Evolutionary conservation across 2,113 vertebrate species (phyloP), one percentile per base, ranked within the genome.

Genomic region (Dryoscopus gambensis): DNA sequence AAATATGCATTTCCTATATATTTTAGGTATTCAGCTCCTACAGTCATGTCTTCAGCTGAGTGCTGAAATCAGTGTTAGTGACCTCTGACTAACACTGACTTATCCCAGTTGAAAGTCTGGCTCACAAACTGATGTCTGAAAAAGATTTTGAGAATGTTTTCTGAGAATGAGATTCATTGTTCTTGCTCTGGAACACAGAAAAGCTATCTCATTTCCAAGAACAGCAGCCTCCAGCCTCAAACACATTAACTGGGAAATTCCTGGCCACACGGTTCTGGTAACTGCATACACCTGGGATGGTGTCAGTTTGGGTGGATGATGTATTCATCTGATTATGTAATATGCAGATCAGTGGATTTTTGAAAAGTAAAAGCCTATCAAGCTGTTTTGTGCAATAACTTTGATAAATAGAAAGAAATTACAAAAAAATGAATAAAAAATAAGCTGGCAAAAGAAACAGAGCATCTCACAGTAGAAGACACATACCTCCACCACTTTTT

Each of bases 311-410:
- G 33, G 30, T 74, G 50, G 20, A 50, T 33, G 23, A 84, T 33
- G 15, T 6, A 44, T 10, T 23, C 15, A 57, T 83, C 35, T 28
- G 28, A 60, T 60, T 53, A 31, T 13, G 13, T 37, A 25, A 87
- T 28, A 73, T 23, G 7, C 39, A 70, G 47, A 75, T 23, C 0
- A 2, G 7, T 0, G 0, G 11, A 24, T 84, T 68, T 79, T 42
- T 19, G 24, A 70, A 64, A 63, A 84, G 10, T 33, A 52, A 81
- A 74, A 69, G 23, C 25, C 6, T 14, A 46, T 25, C 15, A 56
- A 75, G 55, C 25, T 70, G 3, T 28, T 67, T 22, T 44, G 27
- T 28, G 44, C 30, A 60, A 22, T 42, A 60, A 65, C 7, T 25
- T 22, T 0, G 0, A 55, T 24, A 33, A 75, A 60, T 62, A 50